Evolutionary conservation across 2,888 invertebrate species (phyloP), one percentile per base, ranked within the genome.

Genomic region (Spodoptera exigua): DNA sequence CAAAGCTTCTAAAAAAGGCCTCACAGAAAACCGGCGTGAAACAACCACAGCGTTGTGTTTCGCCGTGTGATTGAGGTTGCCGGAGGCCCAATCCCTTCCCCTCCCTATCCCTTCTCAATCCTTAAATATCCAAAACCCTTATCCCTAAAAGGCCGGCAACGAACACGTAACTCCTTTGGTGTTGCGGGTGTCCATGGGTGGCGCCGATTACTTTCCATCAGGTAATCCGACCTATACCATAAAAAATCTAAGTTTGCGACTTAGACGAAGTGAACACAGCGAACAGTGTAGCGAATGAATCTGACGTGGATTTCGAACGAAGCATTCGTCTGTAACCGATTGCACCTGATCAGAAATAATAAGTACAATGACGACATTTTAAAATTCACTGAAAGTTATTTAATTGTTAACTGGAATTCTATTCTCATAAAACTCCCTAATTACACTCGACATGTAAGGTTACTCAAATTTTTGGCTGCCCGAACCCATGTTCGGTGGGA

Each of bases 241-340:
- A 21, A 27, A 53, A 61, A 45, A 49, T 44, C 48, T 34, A 51
- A 53, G 61, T 53, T 57, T 43, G 63, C 46, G 63, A 51, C 46
- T 16, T n/a, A 69, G 16, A 21, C 43, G 37, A 45, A 40, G 45
- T 47, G 32, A 61, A n/a, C 55, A 34, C 45, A 62, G 60, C 56
- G 39, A 34, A 36, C 57, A 56, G 35, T 82, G 85, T 81, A 79
- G 80, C 90, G 75, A 91, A 91, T 89, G 72, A 76, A 90, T 90
- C 47, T 82, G 83, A 75, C 81, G 78, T 75, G 79, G 79, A 82
- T 88, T 86, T 85, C 84, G 78, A 86, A 85, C 74, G 80, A 74
- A 65, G 71, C 80, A 76, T 76, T 83, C 81, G 81, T 80, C 81
- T 85, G 84, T 85, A 79, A 85, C 87, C 55, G 84, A 86, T 87